These are phyloP conservation scores for Euthynnus affinis DNA, from an alignment of 2,797 vertebrate species.

Conservation along the genomic window DNA sequence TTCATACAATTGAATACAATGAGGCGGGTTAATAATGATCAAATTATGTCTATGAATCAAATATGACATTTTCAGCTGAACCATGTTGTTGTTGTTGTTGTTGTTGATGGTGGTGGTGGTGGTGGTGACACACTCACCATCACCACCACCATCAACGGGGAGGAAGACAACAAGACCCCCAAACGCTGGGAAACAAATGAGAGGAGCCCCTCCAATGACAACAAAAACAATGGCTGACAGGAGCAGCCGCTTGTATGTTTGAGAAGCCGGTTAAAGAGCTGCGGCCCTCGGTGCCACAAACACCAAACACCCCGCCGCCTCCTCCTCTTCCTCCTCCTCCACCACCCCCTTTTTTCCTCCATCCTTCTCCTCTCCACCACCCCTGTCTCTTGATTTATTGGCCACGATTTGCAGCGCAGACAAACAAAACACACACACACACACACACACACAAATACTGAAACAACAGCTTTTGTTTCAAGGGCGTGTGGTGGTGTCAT, in stretches of 20 bases:
- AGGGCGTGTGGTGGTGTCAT: slow-evolving; percentile 84
- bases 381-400: slow-evolving; percentile 32
- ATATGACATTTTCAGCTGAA: neutral
- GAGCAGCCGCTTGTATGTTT: slow-evolving; percentile 50
- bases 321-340: neutral
- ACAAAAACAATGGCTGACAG: slow-evolving; percentile 85
- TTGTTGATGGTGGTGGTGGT: too few species aligned
- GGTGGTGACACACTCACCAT: neutral
- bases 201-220: slow-evolving; percentile 78
- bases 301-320: neutral
- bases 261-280: slow-evolving; percentile 47
- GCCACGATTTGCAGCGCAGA: slow-evolving; percentile 31
- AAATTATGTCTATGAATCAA: neutral
- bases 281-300: slow-evolving; percentile 37
- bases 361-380: too few species aligned
- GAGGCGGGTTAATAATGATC: neutral
- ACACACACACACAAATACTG: slow-evolving; percentile 70
- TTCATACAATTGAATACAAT: neutral
- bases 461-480: slow-evolving; percentile 84
- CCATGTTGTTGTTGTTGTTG: too few species aligned
- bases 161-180: slow-evolving; percentile 14
- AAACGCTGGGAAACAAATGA: slow-evolving; percentile 43
- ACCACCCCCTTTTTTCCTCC: too few species aligned
- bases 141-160: neutral
- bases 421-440: too few species aligned